These are phyloP conservation scores for Xestia sexstrigata DNA, from an alignment of 2,888 invertebrate species.

Conservation along the genomic window DNA sequence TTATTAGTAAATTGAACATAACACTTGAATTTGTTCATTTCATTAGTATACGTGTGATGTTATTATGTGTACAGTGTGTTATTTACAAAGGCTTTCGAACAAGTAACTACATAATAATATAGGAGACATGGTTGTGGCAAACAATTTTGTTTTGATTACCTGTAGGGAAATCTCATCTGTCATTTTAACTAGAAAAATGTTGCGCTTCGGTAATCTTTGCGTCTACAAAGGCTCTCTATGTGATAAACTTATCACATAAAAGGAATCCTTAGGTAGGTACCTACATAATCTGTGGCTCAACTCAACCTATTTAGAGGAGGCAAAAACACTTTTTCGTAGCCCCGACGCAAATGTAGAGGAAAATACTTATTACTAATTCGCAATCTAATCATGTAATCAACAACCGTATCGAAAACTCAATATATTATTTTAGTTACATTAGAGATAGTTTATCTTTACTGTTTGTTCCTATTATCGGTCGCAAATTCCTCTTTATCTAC, in stretches of 20 bases:
- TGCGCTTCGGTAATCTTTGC: background rate
- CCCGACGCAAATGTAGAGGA: conserved; percentile 14
- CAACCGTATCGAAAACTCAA: conserved; percentile 23
- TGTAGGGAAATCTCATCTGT: background rate
- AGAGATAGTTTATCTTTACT: conserved; percentile 33
- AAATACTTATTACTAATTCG: conserved; percentile 18
- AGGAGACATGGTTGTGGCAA: background rate
- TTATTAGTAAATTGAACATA: conserved; percentile 9
- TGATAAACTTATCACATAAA: background rate
- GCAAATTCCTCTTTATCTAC: conserved; percentile 65
- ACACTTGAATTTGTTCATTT: conserved; percentile 15
- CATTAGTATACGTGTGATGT: conserved; percentile 13
- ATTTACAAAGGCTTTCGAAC: background rate
- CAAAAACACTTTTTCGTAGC: background rate
- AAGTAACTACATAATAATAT: background rate
- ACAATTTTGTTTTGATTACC: background rate
- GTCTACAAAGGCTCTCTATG: background rate
- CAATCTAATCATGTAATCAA: conserved; percentile 41
- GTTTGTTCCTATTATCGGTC: conserved; percentile 66
- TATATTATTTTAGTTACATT: conserved; percentile 36
- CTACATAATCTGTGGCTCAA: background rate
- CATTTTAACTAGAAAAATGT: background rate
- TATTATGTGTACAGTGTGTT: background rate
- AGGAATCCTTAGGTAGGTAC: background rate
- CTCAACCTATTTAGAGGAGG: background rate